Evolutionary conservation across 1,140 invertebrate species (phyloP).

Genomic region (Papilio machaon): DNA sequence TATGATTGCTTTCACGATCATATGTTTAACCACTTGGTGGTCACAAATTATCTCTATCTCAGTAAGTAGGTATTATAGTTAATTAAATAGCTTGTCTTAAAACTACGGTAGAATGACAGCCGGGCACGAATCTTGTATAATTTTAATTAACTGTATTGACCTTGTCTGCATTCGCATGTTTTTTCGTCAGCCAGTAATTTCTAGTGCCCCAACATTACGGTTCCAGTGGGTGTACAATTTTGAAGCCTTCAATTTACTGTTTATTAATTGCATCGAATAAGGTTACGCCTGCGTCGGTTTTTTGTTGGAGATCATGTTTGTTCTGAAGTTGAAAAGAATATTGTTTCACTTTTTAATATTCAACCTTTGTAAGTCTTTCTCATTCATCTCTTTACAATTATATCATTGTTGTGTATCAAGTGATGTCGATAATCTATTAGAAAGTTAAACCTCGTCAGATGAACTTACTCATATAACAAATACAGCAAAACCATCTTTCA

Average conservation of each 20-base stretch:
- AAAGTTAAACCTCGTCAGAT: background rate
- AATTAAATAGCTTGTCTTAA: background rate
- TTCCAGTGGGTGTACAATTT: constrained; percentile 28
- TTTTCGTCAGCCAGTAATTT: constrained; percentile 30
- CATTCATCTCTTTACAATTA: background rate
- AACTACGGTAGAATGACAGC: no score
- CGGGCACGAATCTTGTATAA: constrained; percentile 1
- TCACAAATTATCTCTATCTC: background rate
- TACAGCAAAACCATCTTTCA: background rate
- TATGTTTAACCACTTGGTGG: constrained; percentile 7
- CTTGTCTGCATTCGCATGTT: constrained; percentile 27
- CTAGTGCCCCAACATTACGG: constrained; percentile 27
- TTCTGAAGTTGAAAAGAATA: background rate
- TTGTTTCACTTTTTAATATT: background rate
- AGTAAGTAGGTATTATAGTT: background rate
- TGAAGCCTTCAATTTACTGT: constrained; percentile 14
- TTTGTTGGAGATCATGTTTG: background rate
- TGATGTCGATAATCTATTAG: background rate
- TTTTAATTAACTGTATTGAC: constrained; percentile 14
- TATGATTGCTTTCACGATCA: background rate
- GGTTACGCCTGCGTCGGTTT: background rate
- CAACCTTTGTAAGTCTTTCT: background rate
- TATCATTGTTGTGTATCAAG: background rate
- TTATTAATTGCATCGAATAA: constrained; percentile 30
- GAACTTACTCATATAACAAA: background rate